These are phyloP conservation scores for Campoletis raptor DNA, from an alignment of 2,888 invertebrate species.

Conservation along the genomic window DNA sequence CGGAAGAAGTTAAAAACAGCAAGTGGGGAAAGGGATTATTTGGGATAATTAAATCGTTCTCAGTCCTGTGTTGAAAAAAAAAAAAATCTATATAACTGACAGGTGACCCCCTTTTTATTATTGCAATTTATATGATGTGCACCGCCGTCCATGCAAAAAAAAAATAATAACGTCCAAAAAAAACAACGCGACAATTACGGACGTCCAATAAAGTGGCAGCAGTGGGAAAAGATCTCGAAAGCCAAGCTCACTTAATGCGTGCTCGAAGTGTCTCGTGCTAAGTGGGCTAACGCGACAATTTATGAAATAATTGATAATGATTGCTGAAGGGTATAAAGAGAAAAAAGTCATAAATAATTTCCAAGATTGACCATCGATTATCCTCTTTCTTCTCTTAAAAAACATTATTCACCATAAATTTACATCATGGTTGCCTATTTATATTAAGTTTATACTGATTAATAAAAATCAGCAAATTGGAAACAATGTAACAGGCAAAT, in stretches of 20 bases:
- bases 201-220: slow-evolving; percentile 42
- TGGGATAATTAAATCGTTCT: slow-evolving; percentile 59
- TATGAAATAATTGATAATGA: slow-evolving; percentile 56
- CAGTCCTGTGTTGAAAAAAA: slow-evolving; percentile 7
- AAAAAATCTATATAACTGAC: slow-evolving; percentile 35
- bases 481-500: background rate
- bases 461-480: background rate
- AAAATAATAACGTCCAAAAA: slow-evolving; percentile 27
- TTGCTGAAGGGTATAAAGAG: slow-evolving; percentile 18
- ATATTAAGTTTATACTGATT: background rate
- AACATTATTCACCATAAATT: background rate
- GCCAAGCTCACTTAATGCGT: slow-evolving; percentile 23
- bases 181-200: slow-evolving; percentile 32
- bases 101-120: slow-evolving; percentile 53
- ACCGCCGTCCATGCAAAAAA: slow-evolving; percentile 37
- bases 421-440: background rate
- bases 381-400: background rate
- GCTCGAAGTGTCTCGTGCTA: slow-evolving; percentile 42
- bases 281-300: slow-evolving; percentile 65
- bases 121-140: slow-evolving; percentile 38
- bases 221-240: slow-evolving; percentile 24
- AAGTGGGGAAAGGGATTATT: slow-evolving; percentile 20
- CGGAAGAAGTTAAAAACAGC: slow-evolving; percentile 11
- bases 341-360: background rate
- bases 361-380: background rate